Percentiles rank a stretch among this genome's conserved stretches.
Evolutionary conservation across 2,888 invertebrate species (phyloP).

Genomic region (Hyposoter dolosus): DNA sequence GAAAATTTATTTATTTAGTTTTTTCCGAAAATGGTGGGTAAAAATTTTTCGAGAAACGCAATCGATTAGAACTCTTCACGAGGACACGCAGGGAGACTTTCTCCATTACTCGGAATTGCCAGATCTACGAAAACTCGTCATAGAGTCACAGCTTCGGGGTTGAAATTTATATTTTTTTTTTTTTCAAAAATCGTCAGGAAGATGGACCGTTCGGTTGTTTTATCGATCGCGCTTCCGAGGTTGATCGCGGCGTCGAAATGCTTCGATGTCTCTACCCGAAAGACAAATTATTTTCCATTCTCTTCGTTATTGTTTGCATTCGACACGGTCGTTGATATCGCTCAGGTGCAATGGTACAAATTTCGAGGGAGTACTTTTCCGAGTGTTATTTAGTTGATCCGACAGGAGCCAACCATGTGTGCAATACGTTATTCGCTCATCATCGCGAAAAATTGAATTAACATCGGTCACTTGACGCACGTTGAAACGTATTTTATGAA

Average conservation of each 20-base stretch:
- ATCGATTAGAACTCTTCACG: no score
- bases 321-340: background rate
- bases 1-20: no score
- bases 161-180: no score
- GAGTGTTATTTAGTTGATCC: background rate
- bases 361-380: background rate
- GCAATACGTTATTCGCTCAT: background rate
- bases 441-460: slow-evolving; percentile 4
- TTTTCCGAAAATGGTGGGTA: no score
- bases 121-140: no score
- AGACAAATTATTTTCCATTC: background rate
- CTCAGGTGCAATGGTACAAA: slow-evolving; percentile 2
- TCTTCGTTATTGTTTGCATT: background rate
- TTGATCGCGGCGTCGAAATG: background rate
- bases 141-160: no score
- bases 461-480: background rate
- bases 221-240: background rate
- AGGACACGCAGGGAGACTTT: no score
- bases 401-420: background rate
- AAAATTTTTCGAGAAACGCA: no score
- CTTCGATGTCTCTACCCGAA: background rate
- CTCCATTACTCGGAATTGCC: no score
- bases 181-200: no score
- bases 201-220: background rate
- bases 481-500: slow-evolving; percentile 1